Conservation (phyloP, 2,888 invertebrate species). For the Mythimna albipuncta region DNA sequence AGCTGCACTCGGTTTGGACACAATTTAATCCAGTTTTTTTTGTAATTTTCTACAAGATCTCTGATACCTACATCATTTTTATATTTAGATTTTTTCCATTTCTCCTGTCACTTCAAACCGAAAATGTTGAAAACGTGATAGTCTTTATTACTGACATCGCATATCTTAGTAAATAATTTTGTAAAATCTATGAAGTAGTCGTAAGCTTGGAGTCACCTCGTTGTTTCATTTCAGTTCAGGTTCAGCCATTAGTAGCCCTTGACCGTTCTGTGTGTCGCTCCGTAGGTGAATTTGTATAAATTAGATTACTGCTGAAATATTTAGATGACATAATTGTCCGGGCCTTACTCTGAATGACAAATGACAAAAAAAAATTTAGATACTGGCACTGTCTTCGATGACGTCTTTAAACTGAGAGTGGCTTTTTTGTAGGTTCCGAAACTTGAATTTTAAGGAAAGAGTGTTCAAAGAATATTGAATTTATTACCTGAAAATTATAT, state of each 20-base stretch:
- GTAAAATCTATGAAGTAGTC: slow-evolving; percentile 61
- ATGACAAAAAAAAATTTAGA: not conserved
- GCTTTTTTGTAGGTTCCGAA: not conserved
- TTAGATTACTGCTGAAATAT: slow-evolving; percentile 50
- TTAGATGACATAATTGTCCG: slow-evolving; percentile 19
- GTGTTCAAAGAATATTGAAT: not conserved
- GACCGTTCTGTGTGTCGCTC: slow-evolving; percentile 64
- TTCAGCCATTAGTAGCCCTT: slow-evolving; percentile 53
- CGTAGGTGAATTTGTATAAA: slow-evolving; percentile 64
- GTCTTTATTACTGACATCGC: slow-evolving; percentile 13
- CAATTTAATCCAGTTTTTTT: slow-evolving; percentile 18
- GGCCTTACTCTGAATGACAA: not conserved
- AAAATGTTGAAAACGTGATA: not conserved
- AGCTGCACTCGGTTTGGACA: too few relatives aligned
- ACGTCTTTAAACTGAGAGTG: not conserved
- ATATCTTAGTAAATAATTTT: slow-evolving; percentile 52
- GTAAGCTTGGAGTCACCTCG: slow-evolving; percentile 65
- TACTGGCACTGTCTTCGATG: not conserved
- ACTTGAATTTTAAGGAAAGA: not conserved
- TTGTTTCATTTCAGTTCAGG: slow-evolving; percentile 50
- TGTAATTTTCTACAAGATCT: slow-evolving; percentile 33
- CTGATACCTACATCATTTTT: not conserved
- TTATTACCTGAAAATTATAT: not conserved
- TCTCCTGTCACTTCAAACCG: not conserved
- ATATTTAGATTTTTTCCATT: not conserved